Evolutionary conservation across 2,888 invertebrate species (phyloP), one percentile per base, ranked within the genome.

Genomic region (Microplitis deprimator): DNA sequence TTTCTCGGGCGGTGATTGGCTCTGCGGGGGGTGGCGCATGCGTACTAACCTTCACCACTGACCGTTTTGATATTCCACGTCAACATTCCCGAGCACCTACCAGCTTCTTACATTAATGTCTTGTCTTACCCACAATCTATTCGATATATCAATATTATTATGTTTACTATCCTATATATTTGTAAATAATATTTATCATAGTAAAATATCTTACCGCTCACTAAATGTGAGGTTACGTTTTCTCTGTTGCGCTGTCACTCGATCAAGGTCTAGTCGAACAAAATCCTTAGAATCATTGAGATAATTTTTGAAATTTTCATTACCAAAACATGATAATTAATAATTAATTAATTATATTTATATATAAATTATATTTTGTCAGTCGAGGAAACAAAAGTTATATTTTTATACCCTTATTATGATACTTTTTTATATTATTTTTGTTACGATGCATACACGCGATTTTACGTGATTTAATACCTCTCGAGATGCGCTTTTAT

Each of bases 1-100:
- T 89, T 88, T 89, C 89, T 89, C 86, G 87, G 86, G 84, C 87
- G 87, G 88, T 88, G 89, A 89, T 89, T 89, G 89, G 88, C 89
- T 88, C 89, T 79, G 88, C 89, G 83, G 89, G 89, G 88, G 89
- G 88, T 86, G 86, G 82, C 85, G 86, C 86, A 87, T 83, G 87
- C 87, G 86, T 82, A 84, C 83, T 68, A 41, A 79, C 80, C 79
- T 79, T 79, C 76, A 79, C 78, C 79, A 77, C 69, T 77, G 79
- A 68, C 72, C 76, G 20, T 59, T 67, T 73, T 78, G 68, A 79
- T 79, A 76, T 79, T 77, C 78, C 79, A 77, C 79, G 75, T 73
- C 75, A 76, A 76, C 76, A 61, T 75, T 78, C 80, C 79, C 76
- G 41, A 72, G 59, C 79, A 74, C 80, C 78, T 77, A 50, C 50